These are phyloP conservation scores for Cuculus canorus DNA, from an alignment of 2,797 vertebrate species.

Conservation along the genomic window DNA sequence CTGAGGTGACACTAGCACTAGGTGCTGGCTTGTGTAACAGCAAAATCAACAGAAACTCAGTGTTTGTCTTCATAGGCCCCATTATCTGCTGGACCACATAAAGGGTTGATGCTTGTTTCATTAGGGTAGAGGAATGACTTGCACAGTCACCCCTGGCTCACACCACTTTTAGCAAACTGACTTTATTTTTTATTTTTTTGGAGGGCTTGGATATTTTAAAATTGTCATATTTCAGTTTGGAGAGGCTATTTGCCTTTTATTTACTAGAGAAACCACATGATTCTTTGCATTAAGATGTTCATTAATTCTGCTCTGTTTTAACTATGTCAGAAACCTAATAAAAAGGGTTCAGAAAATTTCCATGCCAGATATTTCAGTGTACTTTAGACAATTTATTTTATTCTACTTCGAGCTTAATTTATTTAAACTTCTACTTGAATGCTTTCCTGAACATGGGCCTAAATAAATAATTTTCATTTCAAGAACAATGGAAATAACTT, in stretches of 20 bases:
- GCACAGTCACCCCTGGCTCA: not conserved
- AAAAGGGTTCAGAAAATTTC: not conserved
- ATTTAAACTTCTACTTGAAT: slow-evolving; percentile 18
- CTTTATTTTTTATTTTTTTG: not conserved
- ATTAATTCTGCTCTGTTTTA: slow-evolving; percentile 19
- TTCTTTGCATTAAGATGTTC: not conserved
- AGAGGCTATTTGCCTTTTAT: slow-evolving; percentile 1
- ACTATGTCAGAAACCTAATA: slow-evolving; percentile 4
- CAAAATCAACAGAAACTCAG: not conserved
- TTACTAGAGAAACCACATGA: not conserved
- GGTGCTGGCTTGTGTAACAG: not conserved
- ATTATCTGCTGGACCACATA: accelerated
- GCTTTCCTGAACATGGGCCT: not conserved
- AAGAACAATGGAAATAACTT: slow-evolving; percentile 26
- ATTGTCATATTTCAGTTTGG: not conserved
- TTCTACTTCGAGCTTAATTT: slow-evolving; percentile 20
- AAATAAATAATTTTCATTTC: slow-evolving; percentile 15
- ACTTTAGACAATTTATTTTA: slow-evolving; percentile 15
- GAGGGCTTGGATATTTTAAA: not conserved
- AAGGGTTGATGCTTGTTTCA: not conserved
- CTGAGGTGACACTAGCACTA: not conserved
- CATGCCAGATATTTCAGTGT: slow-evolving; percentile 1
- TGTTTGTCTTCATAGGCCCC: not conserved
- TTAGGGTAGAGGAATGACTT: not conserved
- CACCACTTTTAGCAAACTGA: not conserved